Conservation (phyloP, 2,888 invertebrate genomes). For the Gandaritis pyraliata region DNA sequence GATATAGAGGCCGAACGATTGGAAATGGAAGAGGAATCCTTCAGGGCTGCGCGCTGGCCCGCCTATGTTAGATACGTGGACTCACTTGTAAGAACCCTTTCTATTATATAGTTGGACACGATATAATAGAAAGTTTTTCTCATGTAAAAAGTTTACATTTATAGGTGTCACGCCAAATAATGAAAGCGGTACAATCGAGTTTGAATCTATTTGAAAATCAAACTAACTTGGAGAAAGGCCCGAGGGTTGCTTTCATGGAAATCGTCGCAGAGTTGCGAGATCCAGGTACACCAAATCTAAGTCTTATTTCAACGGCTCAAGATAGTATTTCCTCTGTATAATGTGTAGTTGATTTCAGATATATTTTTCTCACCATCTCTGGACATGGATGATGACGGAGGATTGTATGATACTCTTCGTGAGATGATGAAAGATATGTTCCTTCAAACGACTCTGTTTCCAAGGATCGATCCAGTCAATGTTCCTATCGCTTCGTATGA, state of each 20-base stretch:
- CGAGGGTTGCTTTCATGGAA: slow-evolving; percentile 89
- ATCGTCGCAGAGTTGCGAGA: slow-evolving; percentile 89
- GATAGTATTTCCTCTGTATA: slow-evolving; percentile 1
- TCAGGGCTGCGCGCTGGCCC: slow-evolving; percentile 73
- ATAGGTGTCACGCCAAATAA: slow-evolving; percentile 73
- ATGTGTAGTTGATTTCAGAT: slow-evolving; percentile 53
- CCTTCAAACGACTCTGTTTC: slow-evolving; percentile 88
- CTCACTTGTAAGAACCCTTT: slow-evolving; percentile 58
- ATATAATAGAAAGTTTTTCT: no score
- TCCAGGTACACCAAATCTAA: slow-evolving; percentile 73
- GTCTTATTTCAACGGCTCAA: background rate
- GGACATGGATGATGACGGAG: slow-evolving; percentile 86
- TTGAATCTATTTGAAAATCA: slow-evolving; percentile 85
- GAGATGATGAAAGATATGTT: slow-evolving; percentile 91
- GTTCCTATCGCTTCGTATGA: slow-evolving; percentile 71
- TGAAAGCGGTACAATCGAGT: slow-evolving; percentile 79
- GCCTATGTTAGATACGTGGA: slow-evolving; percentile 81
- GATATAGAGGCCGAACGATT: slow-evolving; percentile 73
- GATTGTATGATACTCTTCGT: slow-evolving; percentile 88
- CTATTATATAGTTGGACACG: background rate
- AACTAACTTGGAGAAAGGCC: slow-evolving; percentile 83
- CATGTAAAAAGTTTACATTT: slow-evolving; percentile 7
- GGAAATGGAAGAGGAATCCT: slow-evolving; percentile 69
- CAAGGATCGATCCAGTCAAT: slow-evolving; percentile 84
- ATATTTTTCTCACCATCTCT: slow-evolving; percentile 90